A percentile compares a stretch with the other conserved stretches of the same genome.
phyloP scores from a whole-genome alignment of 2,113 vertebrate genomes.

The Grammomys dolichurus region DNA sequence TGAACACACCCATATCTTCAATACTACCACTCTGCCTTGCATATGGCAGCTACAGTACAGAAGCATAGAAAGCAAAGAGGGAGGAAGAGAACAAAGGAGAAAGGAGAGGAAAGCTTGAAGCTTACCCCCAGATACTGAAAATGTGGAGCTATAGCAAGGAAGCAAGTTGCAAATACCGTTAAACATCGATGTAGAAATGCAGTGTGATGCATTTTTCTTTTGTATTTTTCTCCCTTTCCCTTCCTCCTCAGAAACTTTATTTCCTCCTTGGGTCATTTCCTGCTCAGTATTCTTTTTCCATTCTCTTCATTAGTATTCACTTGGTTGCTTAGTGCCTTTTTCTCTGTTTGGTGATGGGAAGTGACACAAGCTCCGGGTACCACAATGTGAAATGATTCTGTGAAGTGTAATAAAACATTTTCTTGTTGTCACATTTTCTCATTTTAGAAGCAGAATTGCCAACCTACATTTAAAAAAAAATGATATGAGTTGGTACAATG shows the following conservation, averaged over 20 bases:
- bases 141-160: not conserved
- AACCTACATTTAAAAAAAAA: slow-evolving; percentile 23
- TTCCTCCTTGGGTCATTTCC: slow-evolving; percentile 45
- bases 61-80: not conserved
- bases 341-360: not conserved
- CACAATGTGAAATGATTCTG: slow-evolving; percentile 39
- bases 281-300: not conserved
- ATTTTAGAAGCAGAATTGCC: slow-evolving; percentile 51
- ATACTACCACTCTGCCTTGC: not conserved
- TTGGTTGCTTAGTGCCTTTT: not conserved
- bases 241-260: not conserved
- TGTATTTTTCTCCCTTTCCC: not conserved
- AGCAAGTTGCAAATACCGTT: not conserved
- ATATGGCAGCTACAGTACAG: not conserved
- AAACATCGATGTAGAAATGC: not conserved
- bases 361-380: not conserved
- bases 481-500: slow-evolving; percentile 1
- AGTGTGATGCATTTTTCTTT: not conserved
- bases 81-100: not conserved
- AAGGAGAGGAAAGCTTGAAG: not conserved
- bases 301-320: not conserved
- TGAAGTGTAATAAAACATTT: slow-evolving; percentile 17
- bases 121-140: not conserved
- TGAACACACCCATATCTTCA: not conserved
- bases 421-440: slow-evolving; percentile 23